Evolutionary conservation across 1,140 invertebrate species (phyloP).

Genomic region (Hypsibius dujardini): DNA sequence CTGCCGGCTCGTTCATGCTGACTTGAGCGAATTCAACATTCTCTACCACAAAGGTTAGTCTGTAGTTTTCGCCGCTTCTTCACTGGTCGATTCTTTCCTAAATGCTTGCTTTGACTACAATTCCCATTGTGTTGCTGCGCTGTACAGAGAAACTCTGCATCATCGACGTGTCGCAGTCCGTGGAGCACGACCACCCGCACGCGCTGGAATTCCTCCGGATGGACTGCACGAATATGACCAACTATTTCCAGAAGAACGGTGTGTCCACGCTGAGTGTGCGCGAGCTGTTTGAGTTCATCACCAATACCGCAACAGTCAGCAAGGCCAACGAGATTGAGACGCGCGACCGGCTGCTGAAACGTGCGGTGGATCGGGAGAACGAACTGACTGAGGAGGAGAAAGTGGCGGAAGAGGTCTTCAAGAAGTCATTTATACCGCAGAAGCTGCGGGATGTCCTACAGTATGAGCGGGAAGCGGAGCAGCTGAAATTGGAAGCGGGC

Average conservation of each 20-base stretch:
- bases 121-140: neutral
- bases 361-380: neutral
- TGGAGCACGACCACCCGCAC: slow-evolving; percentile 91
- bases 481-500: slow-evolving; percentile 52
- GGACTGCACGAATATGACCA: slow-evolving; percentile 78
- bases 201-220: slow-evolving; percentile 81
- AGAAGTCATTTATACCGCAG: slow-evolving; percentile 81
- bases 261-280: slow-evolving; percentile 75
- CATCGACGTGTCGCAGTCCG: slow-evolving; percentile 94
- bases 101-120: no score
- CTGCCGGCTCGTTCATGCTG: slow-evolving; percentile 84
- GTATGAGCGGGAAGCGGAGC: slow-evolving; percentile 66
- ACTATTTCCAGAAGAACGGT: slow-evolving; percentile 73
- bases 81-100: no score
- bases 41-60: slow-evolving; percentile 35
- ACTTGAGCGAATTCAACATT: slow-evolving; percentile 91
- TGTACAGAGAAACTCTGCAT: slow-evolving; percentile 63
- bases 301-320: slow-evolving; percentile 45
- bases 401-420: slow-evolving; percentile 68
- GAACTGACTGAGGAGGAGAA: slow-evolving; percentile 13
- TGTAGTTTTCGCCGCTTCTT: slow-evolving; percentile 17
- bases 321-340: slow-evolving; percentile 35
- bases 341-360: neutral
- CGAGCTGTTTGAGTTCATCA: slow-evolving; percentile 87
- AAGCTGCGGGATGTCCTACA: slow-evolving; percentile 76